These are phyloP conservation scores for Thrips palmi DNA, from an alignment of 1,140 invertebrate genomes.

Conservation along the genomic window DNA sequence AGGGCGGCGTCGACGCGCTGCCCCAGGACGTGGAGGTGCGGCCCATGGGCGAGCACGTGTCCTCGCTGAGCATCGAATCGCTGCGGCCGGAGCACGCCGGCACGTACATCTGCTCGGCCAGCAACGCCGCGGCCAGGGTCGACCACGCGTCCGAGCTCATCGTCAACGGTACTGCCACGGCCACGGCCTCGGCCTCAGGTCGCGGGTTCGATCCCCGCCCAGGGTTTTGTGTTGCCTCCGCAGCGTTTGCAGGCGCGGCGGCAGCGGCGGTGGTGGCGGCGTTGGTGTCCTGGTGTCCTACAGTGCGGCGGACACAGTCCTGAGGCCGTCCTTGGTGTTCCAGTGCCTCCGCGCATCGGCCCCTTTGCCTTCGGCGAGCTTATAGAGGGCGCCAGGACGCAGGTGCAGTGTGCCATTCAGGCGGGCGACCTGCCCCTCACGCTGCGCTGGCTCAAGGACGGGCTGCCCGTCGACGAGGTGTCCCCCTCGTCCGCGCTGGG, in stretches of 20 bases:
- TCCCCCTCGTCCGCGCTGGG: conserved; percentile 17
- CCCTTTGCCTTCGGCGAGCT: conserved; percentile 35
- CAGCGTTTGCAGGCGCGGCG: too few relatives aligned
- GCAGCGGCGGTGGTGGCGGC: too few relatives aligned
- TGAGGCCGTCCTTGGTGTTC: conserved; percentile 19
- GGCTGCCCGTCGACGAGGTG: conserved; percentile 30
- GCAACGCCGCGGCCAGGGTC: conserved; percentile 36
- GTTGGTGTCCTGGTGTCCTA: too few relatives aligned
- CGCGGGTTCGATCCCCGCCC: too few relatives aligned
- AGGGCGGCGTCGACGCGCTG: conserved; percentile 17
- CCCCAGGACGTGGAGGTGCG: conserved; percentile 32
- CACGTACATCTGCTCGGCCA: conserved; percentile 24
- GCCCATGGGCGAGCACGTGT: conserved; percentile 40
- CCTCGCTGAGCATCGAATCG: conserved; percentile 35
- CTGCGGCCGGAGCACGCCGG: conserved; percentile 55
- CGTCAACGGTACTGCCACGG: conserved; percentile 47
- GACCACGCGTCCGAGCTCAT: conserved; percentile 40
- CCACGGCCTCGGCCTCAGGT: too few relatives aligned
- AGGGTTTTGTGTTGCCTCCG: too few relatives aligned
- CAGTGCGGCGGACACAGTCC: too few relatives aligned
- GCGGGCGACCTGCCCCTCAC: conserved; percentile 37
- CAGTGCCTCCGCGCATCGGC: conserved; percentile 37
- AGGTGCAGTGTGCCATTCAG: conserved; percentile 40
- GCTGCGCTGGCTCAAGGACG: conserved; percentile 41
- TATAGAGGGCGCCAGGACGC: conserved; percentile 39